Conservation (phyloP, 2,797 vertebrate genomes). For the Amblyraja radiata region DNA sequence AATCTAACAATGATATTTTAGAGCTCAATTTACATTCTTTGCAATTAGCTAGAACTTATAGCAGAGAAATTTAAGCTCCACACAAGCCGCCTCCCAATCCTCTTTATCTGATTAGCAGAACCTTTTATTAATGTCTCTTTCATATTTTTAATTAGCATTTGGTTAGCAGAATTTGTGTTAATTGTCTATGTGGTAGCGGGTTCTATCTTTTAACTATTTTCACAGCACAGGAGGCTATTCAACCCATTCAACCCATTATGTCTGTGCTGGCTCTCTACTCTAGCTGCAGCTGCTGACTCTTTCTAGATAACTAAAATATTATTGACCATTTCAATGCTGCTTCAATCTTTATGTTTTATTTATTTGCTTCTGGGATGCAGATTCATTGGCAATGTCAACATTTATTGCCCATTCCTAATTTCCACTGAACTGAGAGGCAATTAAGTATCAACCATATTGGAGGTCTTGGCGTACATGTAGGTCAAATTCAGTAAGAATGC, state of each 20-base stretch:
- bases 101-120: background rate
- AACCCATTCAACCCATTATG: no score
- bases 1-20: background rate
- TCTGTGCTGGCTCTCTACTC: no score
- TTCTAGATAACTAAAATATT: background rate
- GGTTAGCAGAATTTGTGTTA: background rate
- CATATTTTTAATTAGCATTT: background rate
- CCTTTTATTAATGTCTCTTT: background rate
- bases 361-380: no score
- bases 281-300: no score
- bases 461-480: no score
- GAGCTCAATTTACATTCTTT: no score
- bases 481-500: no score
- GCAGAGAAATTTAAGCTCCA: background rate
- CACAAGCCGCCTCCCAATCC: background rate
- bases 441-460: no score
- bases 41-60: background rate
- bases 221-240: no score
- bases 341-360: background rate
- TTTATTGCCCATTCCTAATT: no score
- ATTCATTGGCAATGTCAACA: no score
- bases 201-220: background rate
- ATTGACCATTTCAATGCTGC: background rate
- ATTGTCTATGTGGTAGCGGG: background rate
- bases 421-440: no score